Base-by-base conservation (phyloP, 1,140 invertebrate genomes). In the Drosophila burlai region DNA sequence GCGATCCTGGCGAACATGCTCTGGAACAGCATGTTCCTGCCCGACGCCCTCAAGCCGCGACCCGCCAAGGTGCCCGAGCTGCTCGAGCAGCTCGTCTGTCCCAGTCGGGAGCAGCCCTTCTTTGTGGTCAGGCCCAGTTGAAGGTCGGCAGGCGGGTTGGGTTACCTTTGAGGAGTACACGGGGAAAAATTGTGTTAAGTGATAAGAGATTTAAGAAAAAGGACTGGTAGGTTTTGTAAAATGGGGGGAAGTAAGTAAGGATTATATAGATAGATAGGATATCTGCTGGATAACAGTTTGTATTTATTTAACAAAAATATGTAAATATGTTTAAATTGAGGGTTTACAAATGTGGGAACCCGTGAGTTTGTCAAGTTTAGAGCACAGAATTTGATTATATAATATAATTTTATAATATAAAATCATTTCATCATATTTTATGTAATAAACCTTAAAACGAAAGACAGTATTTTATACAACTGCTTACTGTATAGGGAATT, bases 1-100 rank as follows among this genome's bases (percentile, higher is more conserved):
- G 94, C 95, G 3, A 91, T 90, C 38, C 43, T 79, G 26, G 93
- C 94, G 1, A 94, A 94, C 74, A 76, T 92, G 26, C 76, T 95
- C 11, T 96, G 95, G 95, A 96, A 95, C 83, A 96, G 94, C 81
- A 93, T 95, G 90, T 38, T 95, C 52, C 89, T 95, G 84, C 95
- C 95, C 11, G 92, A 64, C 69, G 92, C 78, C 0, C 57, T 57
- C 24, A 91, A 85, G 18, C 80, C 80, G 2, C 66, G 36, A 4
- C 67, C 79, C 5, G 46, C 34, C 31, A 43, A 34, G 3, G 15
- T 89, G 7, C 68, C 81, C 0, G 29, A 78, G 4, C 55, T 54
- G 15, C 77, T 90, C 0, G 43, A 74, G 15, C 24, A 42, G 1
- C 64, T 90, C 9, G 34, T 61, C 1, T 90, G 85, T 43, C 85